Conservation (phyloP, 2,888 invertebrate genomes). For the Pediacus dermestoides region DNA sequence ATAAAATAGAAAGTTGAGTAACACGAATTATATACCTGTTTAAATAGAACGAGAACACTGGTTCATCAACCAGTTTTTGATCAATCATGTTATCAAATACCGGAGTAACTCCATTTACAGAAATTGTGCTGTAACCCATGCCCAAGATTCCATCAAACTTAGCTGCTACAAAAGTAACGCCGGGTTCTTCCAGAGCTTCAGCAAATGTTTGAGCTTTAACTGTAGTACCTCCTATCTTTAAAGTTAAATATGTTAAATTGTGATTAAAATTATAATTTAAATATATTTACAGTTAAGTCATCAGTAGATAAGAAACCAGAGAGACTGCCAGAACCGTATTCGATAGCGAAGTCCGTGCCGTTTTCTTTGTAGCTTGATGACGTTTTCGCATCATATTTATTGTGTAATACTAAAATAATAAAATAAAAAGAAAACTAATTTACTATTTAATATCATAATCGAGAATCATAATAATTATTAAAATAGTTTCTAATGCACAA, state of each 20-base stretch:
- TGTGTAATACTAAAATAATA: too few relatives aligned
- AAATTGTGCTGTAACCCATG: slow-evolving; percentile 74
- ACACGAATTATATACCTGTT: slow-evolving; percentile 61
- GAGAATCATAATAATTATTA: too few relatives aligned
- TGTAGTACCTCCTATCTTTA: too few relatives aligned
- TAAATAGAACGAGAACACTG: slow-evolving; percentile 88
- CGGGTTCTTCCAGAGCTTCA: slow-evolving; percentile 90
- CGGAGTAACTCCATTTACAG: slow-evolving; percentile 81
- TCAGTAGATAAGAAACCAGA: slow-evolving; percentile 89
- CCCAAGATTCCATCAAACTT: too few relatives aligned
- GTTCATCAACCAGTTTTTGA: slow-evolving; percentile 69
- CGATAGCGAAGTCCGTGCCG: slow-evolving; percentile 82
- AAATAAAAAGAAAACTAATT: too few relatives aligned
- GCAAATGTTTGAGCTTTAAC: slow-evolving; percentile 92
- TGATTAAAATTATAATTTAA: slow-evolving; percentile 26
- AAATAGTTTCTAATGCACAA: too few relatives aligned
- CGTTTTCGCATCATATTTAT: slow-evolving; percentile 46
- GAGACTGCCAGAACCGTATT: slow-evolving; percentile 87
- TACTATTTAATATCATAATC: too few relatives aligned
- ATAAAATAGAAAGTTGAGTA: too few relatives aligned
- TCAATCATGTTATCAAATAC: slow-evolving; percentile 85
- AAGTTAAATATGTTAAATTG: too few relatives aligned
- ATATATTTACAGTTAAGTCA: slow-evolving; percentile 64
- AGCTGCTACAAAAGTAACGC: slow-evolving; percentile 86
- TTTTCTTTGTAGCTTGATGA: slow-evolving; percentile 76